Base-by-base conservation (phyloP, 2,888 invertebrate species). In the Cristatella mucedo region DNA sequence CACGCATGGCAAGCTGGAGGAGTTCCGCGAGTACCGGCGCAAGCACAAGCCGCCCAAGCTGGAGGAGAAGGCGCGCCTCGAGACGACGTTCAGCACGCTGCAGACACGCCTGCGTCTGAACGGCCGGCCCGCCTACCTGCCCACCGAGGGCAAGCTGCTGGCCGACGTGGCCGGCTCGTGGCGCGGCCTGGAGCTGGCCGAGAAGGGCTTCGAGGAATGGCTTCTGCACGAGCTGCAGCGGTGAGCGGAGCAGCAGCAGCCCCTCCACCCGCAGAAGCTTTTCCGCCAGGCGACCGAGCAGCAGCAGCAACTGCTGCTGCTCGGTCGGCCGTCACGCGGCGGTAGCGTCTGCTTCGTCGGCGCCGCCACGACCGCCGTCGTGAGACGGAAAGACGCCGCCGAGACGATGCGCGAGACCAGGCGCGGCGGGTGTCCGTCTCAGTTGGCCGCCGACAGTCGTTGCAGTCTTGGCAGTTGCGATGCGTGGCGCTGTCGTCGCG, bases 131-230 rank as follows among this genome's bases (percentile, higher is more conserved):
- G 89, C 93, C 22, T 93, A 91, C 68, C 81, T 93, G 80, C 93
- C 93, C 50, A 85, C 86, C 45, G 91, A 93, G 70, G 93, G 93
- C 58, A 91, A 89, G 71, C 84, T 87, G 76, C 83, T 93, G 49
- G 82, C 84, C 52, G 79, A 97, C 67, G 97, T 99, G 69, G 82
- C 89, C 49, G 83, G 82, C 68, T 81, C 95, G 36, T 97, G 97
- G 97, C 93, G 93, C 70, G 89, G 89, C 51, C 73, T 97, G 55
- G 91, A 95, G 69, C 76, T 78, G 46, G 82, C 86, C 34, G 93
- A 93, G 69, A 89, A 89, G 66, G 82, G 89, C 19, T 93, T 93
- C 68, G 93, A 93, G 68, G 93, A 93, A 63, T 93, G 91, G 93
- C 76, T 93, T 32, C 73, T 93, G 46, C 83, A 86, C 46, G 93